Evolutionary conservation across 2,888 invertebrate genomes (phyloP), one percentile per base, ranked within the genome.

Genomic region (Phaonia tiefii): DNA sequence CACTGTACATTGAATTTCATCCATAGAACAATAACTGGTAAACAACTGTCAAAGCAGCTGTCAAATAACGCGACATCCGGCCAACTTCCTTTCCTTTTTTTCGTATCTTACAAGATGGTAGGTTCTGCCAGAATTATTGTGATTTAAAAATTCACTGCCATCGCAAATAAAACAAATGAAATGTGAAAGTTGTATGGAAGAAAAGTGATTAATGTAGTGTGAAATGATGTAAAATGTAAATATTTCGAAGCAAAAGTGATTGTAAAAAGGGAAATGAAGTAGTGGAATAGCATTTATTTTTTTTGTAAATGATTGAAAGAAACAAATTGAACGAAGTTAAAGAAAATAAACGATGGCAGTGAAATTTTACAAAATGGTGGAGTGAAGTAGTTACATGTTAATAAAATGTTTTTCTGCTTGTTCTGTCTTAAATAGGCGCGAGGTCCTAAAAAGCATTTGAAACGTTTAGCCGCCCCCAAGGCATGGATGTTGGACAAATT

Each of bases 401-500:
- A 11, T 37, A 46, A 70, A 46, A 58, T 60, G 42, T 37, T 25
- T 37, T 58, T 54, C 4, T 49, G n/a, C 26, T 39, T 70, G n/a
- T 71, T 75, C 54, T 65, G 15, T 51, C 91, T 92, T n/a, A n/a
- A n/a, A 17, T 91, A 97, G 98, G 98, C 97, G 92, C 96, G 99
- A 92, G 99, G 99, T 92, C 99, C 98, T 60, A 99, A 98, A 92
- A 99, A 99, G 93, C 99, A 99, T 93, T 94, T 99, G 94, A 99
- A 99, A 95, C 98, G 99, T 92, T 94, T 99, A 89, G 96, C 97
- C 91, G 99, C 99, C 80, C 99, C 99, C 11, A 99, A 98, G 92
- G 97, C 99, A 96, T 99, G 99, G 99, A 99, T 99, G 99, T 95
- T 99, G 94, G 99, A 99, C 93, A 99, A 99, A 92, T 93, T 99